Evolutionary conservation across 2,797 vertebrate species (phyloP), one percentile per base, ranked within the genome.

Genomic region (Austrolebias charrua): DNA sequence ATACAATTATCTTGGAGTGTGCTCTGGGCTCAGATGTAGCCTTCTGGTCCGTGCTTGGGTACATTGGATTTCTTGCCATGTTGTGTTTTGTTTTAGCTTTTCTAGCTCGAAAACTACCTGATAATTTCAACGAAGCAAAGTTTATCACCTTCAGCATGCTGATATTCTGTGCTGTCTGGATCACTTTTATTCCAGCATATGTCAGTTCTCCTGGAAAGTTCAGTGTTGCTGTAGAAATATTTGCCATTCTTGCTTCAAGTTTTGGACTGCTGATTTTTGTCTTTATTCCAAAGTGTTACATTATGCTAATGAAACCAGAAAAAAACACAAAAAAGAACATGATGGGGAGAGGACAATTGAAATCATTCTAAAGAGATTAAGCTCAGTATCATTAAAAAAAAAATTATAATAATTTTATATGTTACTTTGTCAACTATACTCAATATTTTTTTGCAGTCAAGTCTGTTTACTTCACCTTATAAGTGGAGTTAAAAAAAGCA

Each of bases 81-180:
- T 48, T 48, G 46, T 48, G 46, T 48, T 48, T 48, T 5, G 20
- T 20, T 20, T 48, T 48, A 12, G 46, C 46, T 48, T 48, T 48
- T 48, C 10, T 48, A 10, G 46, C 80, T 0, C 76, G 88, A 1
- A 89, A 89, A 33, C 56, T 91, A n/a, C 89, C 90, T 3, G 87
- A 90, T 75, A 87, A 85, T 4, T 90, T 92, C 19, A 92, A 91
- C 14, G 90, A 91, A 31, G 89, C 86, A 9, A 90, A 89, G 76
- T 86, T 87, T 0, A 91, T 91, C 46, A 90, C 90, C n/a, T 92
- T 91, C 14, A 92, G 89, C 53, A 90, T 89, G 89, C 20, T 90
- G 62, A 90, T 90, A 69, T 90, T 90, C 77, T 90, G 80, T 50
- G 78, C 87, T 13, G 89, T 90, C 0, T 91, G 90, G 90, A 72